phyloP scores from a whole-genome alignment of 2,888 invertebrate genomes.

The Drosophila merina region DNA sequence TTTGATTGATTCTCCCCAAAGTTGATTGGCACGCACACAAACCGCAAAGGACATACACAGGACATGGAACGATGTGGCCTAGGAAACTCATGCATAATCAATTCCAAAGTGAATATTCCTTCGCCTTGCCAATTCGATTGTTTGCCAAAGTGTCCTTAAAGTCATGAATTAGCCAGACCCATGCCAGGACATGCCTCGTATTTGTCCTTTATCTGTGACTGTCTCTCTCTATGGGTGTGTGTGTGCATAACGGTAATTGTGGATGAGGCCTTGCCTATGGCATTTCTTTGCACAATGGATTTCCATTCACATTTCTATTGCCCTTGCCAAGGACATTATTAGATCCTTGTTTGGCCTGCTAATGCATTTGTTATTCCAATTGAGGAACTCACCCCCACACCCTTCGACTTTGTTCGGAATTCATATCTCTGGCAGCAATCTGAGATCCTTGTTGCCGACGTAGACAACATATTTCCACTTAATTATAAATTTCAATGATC shows the following conservation, averaged over 20 bases:
- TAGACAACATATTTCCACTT: conserved; percentile 72
- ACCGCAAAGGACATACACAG: conserved; percentile 7
- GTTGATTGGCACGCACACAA: conserved; percentile 55
- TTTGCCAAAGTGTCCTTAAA: conserved; percentile 64
- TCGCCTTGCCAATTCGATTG: conserved; percentile 50
- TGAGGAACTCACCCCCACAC: conserved; percentile 26
- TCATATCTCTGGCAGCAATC: conserved; percentile 38
- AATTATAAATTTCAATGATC: conserved; percentile 76
- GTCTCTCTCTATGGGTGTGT: neutral
- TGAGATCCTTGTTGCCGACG: conserved; percentile 33
- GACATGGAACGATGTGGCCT: neutral
- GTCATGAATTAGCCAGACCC: conserved; percentile 70
- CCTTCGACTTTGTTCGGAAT: conserved; percentile 8
- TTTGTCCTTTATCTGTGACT: conserved; percentile 41
- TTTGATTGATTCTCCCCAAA: conserved; percentile 65
- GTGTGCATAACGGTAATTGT: conserved; percentile 65
- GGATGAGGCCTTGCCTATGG: conserved; percentile 34
- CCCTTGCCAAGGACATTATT: conserved; percentile 39
- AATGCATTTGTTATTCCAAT: conserved; percentile 48
- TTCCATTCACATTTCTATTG: conserved; percentile 5
- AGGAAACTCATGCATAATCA: conserved; percentile 56
- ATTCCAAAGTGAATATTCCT: conserved; percentile 54
- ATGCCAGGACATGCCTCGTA: conserved; percentile 36
- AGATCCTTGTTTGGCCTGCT: conserved; percentile 47
- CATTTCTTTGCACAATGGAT: conserved; percentile 21